Evolutionary conservation across 2,888 invertebrate genomes (phyloP).

Genomic region (Clunio marinus): DNA sequence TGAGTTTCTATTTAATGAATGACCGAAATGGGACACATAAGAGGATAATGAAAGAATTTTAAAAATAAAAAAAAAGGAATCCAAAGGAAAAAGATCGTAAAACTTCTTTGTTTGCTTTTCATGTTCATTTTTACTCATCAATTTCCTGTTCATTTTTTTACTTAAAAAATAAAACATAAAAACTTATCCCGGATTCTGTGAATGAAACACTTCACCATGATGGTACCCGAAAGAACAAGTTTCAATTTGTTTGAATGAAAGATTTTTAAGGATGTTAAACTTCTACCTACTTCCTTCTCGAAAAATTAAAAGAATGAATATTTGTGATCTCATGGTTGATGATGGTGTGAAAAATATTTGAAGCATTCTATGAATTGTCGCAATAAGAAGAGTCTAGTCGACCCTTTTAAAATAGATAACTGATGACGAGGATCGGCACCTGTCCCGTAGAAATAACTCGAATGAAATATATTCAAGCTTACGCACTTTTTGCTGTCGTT

Average conservation of each 20-base stretch:
- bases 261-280: no score
- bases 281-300: no score
- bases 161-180: not conserved
- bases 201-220: no score
- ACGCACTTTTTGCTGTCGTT: constrained; percentile 14
- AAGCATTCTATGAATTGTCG: no score
- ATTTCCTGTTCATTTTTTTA: constrained; percentile 35
- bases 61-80: not conserved
- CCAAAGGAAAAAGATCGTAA: constrained; percentile 23
- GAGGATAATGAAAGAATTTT: constrained; percentile 4
- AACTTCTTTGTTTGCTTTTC: constrained; percentile 22
- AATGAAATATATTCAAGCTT: not conserved
- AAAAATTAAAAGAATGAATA: no score
- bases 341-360: no score
- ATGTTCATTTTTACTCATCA: constrained; percentile 11
- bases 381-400: not conserved
- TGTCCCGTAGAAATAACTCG: no score
- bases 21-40: constrained; percentile 10
- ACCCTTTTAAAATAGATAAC: no score
- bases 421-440: constrained; percentile 31
- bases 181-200: not conserved
- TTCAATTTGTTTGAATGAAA: no score
- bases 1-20: not conserved
- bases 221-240: no score
- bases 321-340: no score